Base-by-base conservation (phyloP, 2,113 vertebrate genomes). In the Seriola rivoliana region DNA sequence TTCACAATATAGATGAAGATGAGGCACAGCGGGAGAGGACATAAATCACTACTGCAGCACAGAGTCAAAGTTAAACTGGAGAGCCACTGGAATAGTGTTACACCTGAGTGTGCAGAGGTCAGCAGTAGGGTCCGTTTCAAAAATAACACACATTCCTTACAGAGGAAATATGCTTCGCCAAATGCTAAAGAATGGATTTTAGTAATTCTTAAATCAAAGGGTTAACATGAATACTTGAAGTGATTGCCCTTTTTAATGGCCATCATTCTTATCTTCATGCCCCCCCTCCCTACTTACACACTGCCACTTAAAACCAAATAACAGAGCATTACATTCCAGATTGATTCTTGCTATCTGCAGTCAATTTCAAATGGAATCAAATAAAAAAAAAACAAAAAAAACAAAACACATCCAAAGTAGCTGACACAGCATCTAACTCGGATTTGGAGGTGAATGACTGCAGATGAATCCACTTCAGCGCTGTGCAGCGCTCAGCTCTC, bases 371-470 rank as follows among this genome's bases (percentile, higher is more conserved):
- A 89, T 71, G 78, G 80, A 86, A 85, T 84, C 72, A 73, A 68
- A 58, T 80, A 25, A 6, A 55, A 54, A 54, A 42, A 71, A 19
- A 57, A 6, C 23, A 65, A 59, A 67, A 54, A 19, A 57, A 7
- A 32, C 55, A 54, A 72, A 54, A 11, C 1, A 52, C 32, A 42
- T 59, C 36, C 21, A 38, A 70, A 81, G 70, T 32, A 36, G 93
- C 91, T 92, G 93, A 94, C 79, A 29, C 86, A 84, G 89, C 66
- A 1, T 44, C 79, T 76, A 75, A 77, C 23, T 66, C 7, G 0
- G 29, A 76, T 60, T 84, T 76, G 70, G 70, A 81, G 76, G 72
- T 88, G 88, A 86, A 42, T 77, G 78, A 85, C 76, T 84, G 68
- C 85, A 88, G 86, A 88, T 52, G 82, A 87, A 79, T 89, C 81